Base-by-base conservation (phyloP, 2,113 vertebrate species). In the Turnix velox region DNA sequence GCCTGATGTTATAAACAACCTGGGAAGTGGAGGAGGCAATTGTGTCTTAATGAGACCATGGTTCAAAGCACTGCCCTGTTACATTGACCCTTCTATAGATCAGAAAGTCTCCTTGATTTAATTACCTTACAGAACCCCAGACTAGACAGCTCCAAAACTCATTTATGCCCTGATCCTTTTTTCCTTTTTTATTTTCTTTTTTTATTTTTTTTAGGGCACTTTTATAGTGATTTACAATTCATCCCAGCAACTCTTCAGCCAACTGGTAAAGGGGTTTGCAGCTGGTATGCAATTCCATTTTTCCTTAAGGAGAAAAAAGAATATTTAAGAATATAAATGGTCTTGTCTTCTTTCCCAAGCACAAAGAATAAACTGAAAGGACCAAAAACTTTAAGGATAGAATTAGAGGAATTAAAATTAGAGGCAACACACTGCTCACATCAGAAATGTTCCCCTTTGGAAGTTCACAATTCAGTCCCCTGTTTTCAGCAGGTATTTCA, bases 71-170 rank as follows among this genome's bases (percentile, higher is more conserved):
- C 77, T 95, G 90, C 87, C 83, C 65, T 31, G 39, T n/a, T 84
- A 42, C 87, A 68, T 16, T 96, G 96, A 96, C 96, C 95, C 91
- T 88, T 51, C 84, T 57, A 73, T 77, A 86, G 80, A 91, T 92
- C 91, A 87, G 61, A 80, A 74, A 72, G 63, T 71, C 85, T 89
- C 67, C 77, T 90, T 94, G 72, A 85, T 76, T 76, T 92, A 87
- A 94, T 96, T 93, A 91, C 88, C 80, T 93, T 20, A 37, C 66
- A 66, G 91, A 84, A 82, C 65, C 52, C 83, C 61, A 94, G 85
- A 92, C 82, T 33, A 96, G 92, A 92, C 93, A 92, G 62, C 79
- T 88, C 75, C 92, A 92, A 92, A 87, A 92, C 67, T 91, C 87
- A 83, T 94, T 96, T 92, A 66, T 74, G 63, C 35, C 63, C 54